These are phyloP conservation scores for Myiopsitta monachus DNA, from an alignment of 2,113 vertebrate species.

Conservation along the genomic window DNA sequence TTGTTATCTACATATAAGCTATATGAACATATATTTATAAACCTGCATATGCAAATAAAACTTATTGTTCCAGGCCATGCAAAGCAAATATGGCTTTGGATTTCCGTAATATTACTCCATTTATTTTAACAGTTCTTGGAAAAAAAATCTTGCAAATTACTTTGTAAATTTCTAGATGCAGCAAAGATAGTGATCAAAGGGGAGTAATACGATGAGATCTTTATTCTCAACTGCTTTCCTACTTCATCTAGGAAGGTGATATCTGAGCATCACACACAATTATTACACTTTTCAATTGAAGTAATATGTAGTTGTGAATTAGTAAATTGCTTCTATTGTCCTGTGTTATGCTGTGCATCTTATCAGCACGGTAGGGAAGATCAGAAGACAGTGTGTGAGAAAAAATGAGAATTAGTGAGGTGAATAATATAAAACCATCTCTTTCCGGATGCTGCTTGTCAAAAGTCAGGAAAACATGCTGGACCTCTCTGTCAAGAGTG, in stretches of 20 bases:
- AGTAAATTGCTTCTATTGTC: background rate
- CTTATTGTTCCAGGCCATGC: background rate
- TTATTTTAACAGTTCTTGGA: background rate
- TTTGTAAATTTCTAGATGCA: background rate
- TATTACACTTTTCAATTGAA: background rate
- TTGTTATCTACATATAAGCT: background rate
- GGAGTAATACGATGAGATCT: background rate
- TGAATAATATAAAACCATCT: background rate
- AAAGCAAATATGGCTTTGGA: rapidly evolving
- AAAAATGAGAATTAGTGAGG: background rate
- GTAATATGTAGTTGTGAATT: background rate
- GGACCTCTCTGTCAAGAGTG: background rate
- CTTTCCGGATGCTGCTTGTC: background rate
- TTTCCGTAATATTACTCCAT: background rate
- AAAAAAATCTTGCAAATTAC: background rate
- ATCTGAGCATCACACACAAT: background rate
- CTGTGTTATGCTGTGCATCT: background rate
- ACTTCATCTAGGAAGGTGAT: background rate
- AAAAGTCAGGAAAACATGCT: background rate
- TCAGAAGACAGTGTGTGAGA: background rate
- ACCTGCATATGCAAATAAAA: background rate
- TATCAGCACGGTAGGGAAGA: background rate
- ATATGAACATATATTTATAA: background rate
- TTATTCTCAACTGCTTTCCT: background rate
- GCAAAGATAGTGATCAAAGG: rapidly evolving